Conservation (phyloP, 2,888 invertebrate genomes). For the Trisateles emortualis region DNA sequence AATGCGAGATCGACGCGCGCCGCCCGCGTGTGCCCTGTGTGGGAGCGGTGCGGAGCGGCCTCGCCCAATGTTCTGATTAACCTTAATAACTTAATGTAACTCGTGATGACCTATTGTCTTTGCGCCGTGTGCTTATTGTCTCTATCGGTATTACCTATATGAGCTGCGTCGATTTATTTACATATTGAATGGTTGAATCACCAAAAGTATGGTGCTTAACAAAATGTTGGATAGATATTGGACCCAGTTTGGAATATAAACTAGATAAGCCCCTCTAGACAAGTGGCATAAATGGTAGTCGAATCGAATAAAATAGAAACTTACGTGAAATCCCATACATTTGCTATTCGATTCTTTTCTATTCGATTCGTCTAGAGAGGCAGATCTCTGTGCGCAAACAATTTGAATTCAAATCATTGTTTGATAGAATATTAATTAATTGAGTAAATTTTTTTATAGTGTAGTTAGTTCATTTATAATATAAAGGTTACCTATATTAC, state of each 20-base stretch:
- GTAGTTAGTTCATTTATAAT: background rate
- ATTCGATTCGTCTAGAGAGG: too few species aligned
- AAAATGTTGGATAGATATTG: background rate
- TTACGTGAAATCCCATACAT: too few species aligned
- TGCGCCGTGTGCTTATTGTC: background rate
- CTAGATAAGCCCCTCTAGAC: too few species aligned
- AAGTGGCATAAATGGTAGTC: too few species aligned
- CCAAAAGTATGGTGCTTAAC: background rate
- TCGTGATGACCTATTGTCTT: slow-evolving; percentile 15
- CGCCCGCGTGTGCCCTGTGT: slow-evolving; percentile 4
- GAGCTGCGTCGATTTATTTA: background rate
- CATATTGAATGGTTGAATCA: background rate
- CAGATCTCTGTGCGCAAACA: too few species aligned
- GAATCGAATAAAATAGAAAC: too few species aligned
- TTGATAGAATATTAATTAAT: too few species aligned
- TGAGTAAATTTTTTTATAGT: too few species aligned
- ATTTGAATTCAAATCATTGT: too few species aligned
- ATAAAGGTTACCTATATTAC: too few species aligned
- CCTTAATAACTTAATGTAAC: slow-evolving; percentile 22
- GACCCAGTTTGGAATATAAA: too few species aligned
- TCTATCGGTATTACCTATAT: background rate
- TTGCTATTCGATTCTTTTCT: too few species aligned
- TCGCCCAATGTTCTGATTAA: slow-evolving; percentile 15
- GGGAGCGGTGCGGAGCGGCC: slow-evolving; percentile 6
- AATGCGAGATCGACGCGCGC: slow-evolving; percentile 7